Conservation (phyloP, 92 coral and sea anemone species). For the Porites cylindrica region DNA sequence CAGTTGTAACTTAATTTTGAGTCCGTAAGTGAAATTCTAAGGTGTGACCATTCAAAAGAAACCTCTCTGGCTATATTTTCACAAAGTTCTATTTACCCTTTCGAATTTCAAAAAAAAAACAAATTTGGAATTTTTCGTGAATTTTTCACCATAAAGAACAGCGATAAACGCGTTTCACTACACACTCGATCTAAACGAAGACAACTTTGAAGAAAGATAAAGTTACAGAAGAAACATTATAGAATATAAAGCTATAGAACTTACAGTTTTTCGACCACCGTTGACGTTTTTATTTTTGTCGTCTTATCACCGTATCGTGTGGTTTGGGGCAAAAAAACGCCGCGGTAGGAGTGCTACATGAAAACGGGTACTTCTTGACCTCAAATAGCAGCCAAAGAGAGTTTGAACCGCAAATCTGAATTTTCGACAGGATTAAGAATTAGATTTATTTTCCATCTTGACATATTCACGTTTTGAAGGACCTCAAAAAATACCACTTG, state of each 20-base stretch:
- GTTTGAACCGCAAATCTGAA: not conserved
- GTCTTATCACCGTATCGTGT: not conserved
- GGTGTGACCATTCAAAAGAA: too few species aligned
- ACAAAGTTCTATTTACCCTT: too few species aligned
- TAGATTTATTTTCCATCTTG: not conserved
- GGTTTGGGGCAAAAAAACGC: not conserved
- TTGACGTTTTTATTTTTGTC: not conserved
- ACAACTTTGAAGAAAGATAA: not conserved
- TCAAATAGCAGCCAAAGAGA: not conserved
- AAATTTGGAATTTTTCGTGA: too few species aligned
- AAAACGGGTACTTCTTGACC: not conserved
- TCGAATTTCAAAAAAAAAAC: too few species aligned
- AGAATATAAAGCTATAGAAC: not conserved
- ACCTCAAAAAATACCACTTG: not conserved
- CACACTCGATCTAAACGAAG: not conserved
- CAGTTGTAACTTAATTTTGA: too few species aligned
- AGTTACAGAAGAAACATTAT: not conserved
- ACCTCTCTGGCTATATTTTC: too few species aligned
- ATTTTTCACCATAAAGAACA: too few species aligned
- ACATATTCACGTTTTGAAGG: not conserved
- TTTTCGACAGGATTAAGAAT: slow-evolving; percentile 5
- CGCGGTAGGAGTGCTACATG: not conserved
- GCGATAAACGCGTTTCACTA: not conserved
- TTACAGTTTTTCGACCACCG: not conserved
- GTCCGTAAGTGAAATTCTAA: too few species aligned